Evolutionary conservation across 2,797 vertebrate genomes (phyloP).

Genomic region (Cetoscarus ocellatus): DNA sequence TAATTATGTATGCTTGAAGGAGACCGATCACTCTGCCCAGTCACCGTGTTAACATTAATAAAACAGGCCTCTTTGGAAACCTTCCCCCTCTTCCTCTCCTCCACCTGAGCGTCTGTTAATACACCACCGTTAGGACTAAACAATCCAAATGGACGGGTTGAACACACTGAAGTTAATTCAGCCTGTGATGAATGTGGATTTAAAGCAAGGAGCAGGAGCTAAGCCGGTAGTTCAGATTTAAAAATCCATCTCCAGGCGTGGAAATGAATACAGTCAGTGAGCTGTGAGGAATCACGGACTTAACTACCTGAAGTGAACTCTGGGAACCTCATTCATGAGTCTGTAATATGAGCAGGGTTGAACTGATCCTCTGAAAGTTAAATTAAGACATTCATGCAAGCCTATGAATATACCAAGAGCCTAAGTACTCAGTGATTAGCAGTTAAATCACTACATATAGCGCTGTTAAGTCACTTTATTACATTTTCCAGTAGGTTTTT

Average conservation of each 20-base stretch:
- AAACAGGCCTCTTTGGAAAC: constrained; percentile 70
- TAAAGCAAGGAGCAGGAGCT: constrained; percentile 38
- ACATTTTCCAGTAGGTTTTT: too few species aligned
- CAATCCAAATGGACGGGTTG: constrained; percentile 59
- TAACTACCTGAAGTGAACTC: constrained; percentile 18
- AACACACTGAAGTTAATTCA: constrained; percentile 62
- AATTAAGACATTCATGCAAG: not conserved
- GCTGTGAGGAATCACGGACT: constrained; percentile 12
- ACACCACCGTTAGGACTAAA: constrained; percentile 59
- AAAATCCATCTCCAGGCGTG: constrained; percentile 41
- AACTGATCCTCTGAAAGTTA: constrained; percentile 5
- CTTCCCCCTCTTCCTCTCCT: constrained; percentile 42
- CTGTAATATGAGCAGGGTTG: constrained; percentile 5
- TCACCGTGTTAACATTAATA: constrained; percentile 74
- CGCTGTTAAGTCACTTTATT: too few species aligned
- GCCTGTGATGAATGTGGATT: constrained; percentile 59
- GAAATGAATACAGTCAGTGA: constrained; percentile 42
- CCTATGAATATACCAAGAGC: too few species aligned
- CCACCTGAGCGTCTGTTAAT: constrained; percentile 61
- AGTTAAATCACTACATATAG: too few species aligned
- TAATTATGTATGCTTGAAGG: constrained; percentile 74
- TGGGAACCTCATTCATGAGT: constrained; percentile 4
- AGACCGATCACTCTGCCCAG: constrained; percentile 68
- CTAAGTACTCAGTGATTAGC: too few species aligned
- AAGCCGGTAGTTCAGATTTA: constrained; percentile 29